phyloP scores from a whole-genome alignment of 2,888 invertebrate species.

The Craniophora ligustri region DNA sequence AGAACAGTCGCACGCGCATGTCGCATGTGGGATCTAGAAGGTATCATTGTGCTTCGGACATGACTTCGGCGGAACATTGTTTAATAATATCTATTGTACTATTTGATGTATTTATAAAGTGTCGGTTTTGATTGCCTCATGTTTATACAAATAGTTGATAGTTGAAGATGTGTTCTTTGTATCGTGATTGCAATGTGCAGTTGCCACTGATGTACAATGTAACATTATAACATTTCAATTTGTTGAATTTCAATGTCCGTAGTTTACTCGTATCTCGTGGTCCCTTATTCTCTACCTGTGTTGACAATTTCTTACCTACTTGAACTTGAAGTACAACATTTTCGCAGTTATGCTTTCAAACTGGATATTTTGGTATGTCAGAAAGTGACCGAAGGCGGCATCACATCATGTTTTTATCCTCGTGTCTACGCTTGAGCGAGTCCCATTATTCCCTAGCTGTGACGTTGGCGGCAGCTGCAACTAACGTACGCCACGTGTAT shows the following conservation, averaged over 20 bases:
- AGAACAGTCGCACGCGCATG: constrained; percentile 47
- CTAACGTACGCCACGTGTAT: constrained; percentile 77
- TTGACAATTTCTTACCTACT: background rate
- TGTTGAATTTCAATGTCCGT: too few species aligned
- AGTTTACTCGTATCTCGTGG: background rate
- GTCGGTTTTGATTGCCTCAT: constrained; percentile 22
- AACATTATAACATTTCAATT: too few species aligned
- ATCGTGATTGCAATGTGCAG: background rate
- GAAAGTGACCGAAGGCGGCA: constrained; percentile 61
- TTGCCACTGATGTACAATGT: background rate
- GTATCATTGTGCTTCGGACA: constrained; percentile 42
- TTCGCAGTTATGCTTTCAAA: constrained; percentile 35
- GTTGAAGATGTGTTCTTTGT: constrained; percentile 6
- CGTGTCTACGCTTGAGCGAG: constrained; percentile 77
- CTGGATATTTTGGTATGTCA: constrained; percentile 42
- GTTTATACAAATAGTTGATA: constrained; percentile 18
- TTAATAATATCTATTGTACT: constrained; percentile 51
- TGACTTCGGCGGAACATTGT: constrained; percentile 36
- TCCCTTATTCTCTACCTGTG: constrained; percentile 8
- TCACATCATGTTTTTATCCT: constrained; percentile 68
- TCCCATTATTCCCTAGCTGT: constrained; percentile 81
- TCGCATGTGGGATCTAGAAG: constrained; percentile 36
- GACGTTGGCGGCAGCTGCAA: constrained; percentile 86
- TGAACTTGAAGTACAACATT: constrained; percentile 23
- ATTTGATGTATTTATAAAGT: constrained; percentile 34